Evolutionary conservation across 2,888 invertebrate genomes (phyloP), one percentile per base, ranked within the genome.

Genomic region (Entomobrya multifasciata): DNA sequence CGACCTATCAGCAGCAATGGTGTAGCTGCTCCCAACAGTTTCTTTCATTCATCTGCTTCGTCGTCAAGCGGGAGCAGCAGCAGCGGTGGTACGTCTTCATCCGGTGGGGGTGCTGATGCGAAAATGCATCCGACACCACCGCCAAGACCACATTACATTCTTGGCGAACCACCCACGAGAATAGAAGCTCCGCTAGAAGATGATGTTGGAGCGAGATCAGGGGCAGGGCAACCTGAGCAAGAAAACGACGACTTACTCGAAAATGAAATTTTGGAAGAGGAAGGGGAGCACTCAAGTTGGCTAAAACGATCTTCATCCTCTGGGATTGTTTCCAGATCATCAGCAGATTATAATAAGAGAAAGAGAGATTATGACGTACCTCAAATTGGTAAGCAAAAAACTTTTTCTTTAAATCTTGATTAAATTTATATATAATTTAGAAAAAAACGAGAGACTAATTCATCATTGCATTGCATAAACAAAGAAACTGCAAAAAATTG

Each of bases 301-400:
- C 60, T 87, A 13, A 87, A 87, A 30, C 79, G 87, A 57, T 87
- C 87, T 11, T 79, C 70, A 5, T 15, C 87, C 13, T 55, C 86
- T 5, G 84, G 79, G 0, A 41, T 87, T 55, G 79, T 87, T 25
- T n/a, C 77, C 57, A 76, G 84, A 76, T 78, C 87, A 72, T 83
- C 84, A n/a, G 44, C 74, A 44, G 87, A 80, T 76, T 60, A 70
- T 10, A 83, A 84, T 47, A 90, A 90, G 86, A 67, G 90, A 79
- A 88, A 88, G 20, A 88, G 87, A 84, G 88, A 85, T 86, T 90
- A 90, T 82, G 90, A 90, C 87, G 88, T 90, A 88, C 90, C 90
- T 90, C 90, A 90, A 89, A 90, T 90, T 36, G 89, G 90, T 90
- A 87, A 88, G 90, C n/a, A 49, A 49, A 52, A 47, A 44, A 11